Evolutionary conservation across 1,140 invertebrate species (phyloP).

Genomic region (Heliothis virescens): DNA sequence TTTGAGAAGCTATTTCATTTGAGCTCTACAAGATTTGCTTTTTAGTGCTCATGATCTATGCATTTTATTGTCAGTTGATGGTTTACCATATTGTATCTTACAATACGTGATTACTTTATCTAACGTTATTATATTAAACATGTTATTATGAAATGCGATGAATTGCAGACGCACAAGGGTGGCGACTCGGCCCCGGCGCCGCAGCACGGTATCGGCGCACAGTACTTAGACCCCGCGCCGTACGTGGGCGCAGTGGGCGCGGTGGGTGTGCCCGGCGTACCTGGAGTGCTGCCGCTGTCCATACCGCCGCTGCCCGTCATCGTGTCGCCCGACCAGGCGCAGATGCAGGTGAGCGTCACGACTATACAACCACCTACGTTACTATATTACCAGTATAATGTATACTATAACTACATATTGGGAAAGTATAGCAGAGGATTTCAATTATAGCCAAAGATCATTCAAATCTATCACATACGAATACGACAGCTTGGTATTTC

Average conservation of each 20-base stretch:
- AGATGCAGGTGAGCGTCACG: slow-evolving; percentile 86
- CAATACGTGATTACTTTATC: not conserved
- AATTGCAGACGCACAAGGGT: slow-evolving; percentile 57
- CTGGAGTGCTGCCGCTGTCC: slow-evolving; percentile 73
- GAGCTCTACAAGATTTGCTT: not conserved
- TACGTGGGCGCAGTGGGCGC: slow-evolving; percentile 87
- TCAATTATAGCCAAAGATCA: too few species aligned
- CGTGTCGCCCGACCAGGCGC: slow-evolving; percentile 88
- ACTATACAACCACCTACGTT: not conserved
- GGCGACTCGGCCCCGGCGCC: slow-evolving; percentile 64
- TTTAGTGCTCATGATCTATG: slow-evolving; percentile 6
- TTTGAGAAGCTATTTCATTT: too few species aligned
- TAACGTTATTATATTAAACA: slow-evolving; percentile 12
- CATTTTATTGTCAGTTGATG: slow-evolving; percentile 10
- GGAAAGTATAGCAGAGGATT: too few species aligned
- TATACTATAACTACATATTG: not conserved
- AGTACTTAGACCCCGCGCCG: slow-evolving; percentile 87
- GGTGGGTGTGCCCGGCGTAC: slow-evolving; percentile 85
- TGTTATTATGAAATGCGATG: not conserved
- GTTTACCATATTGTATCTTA: slow-evolving; percentile 9
- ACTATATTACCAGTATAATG: not conserved
- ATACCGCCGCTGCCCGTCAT: slow-evolving; percentile 83
- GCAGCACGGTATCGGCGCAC: slow-evolving; percentile 74
- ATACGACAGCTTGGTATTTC: too few species aligned
- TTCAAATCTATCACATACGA: too few species aligned